Conservation (phyloP, 1,140 invertebrate species). For the Bombus soroeensis region DNA sequence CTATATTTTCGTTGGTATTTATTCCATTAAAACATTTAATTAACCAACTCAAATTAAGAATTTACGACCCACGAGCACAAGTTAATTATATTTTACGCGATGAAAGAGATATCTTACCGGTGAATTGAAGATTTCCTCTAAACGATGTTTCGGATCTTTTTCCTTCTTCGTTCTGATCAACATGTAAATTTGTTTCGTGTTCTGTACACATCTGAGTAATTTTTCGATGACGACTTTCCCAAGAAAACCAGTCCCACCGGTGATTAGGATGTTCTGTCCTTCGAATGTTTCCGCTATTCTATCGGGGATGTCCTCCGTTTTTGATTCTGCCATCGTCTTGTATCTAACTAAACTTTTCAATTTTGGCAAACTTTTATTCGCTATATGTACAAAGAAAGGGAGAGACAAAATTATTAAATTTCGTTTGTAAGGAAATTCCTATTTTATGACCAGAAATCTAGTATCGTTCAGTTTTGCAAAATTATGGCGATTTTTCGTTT, state of each 20-base stretch:
- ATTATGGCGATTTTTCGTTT: too few relatives aligned
- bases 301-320: slow-evolving; percentile 74
- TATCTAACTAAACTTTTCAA: not conserved
- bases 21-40: too few relatives aligned
- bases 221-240: slow-evolving; percentile 90
- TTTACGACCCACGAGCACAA: too few relatives aligned
- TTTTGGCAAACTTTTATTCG: too few relatives aligned
- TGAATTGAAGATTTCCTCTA: slow-evolving; percentile 88
- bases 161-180: slow-evolving; percentile 91
- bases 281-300: slow-evolving; percentile 77
- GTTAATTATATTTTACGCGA: too few relatives aligned
- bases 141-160: slow-evolving; percentile 87
- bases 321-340: slow-evolving; percentile 55
- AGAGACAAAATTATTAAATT: not conserved
- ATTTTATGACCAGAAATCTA: too few relatives aligned
- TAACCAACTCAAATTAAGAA: not conserved
- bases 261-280: slow-evolving; percentile 83
- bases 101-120: slow-evolving; percentile 82
- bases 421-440: too few relatives aligned
- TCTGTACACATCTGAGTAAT: slow-evolving; percentile 86
- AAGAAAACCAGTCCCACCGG: slow-evolving; percentile 87
- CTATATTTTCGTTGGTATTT: not conserved
- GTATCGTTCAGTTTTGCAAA: too few relatives aligned
- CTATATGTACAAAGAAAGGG: not conserved
- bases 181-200: slow-evolving; percentile 89